phyloP scores from a whole-genome alignment of 1,140 invertebrate species.

The Amphibalanus amphitrite region DNA sequence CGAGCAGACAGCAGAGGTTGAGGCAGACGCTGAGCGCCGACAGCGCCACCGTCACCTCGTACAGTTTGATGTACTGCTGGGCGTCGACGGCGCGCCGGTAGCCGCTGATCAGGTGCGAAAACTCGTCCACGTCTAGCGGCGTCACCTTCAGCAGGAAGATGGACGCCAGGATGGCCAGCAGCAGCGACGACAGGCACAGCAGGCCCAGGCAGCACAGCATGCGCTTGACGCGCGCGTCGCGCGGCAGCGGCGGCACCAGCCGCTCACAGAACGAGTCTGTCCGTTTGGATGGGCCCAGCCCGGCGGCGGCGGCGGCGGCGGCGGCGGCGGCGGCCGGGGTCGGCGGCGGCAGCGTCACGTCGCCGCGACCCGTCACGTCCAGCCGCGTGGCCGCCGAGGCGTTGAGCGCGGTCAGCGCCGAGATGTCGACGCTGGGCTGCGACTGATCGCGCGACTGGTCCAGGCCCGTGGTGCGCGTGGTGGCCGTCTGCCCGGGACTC shows the following conservation, averaged over 20 bases:
- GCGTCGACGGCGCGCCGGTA: constrained; percentile 26
- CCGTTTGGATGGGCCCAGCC: constrained; percentile 14
- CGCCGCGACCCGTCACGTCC: constrained; percentile 10
- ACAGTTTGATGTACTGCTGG: constrained; percentile 28
- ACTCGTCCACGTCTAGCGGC: constrained; percentile 71
- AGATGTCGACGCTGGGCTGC: constrained; percentile 18
- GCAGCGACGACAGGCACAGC: constrained; percentile 61
- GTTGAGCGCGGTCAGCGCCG: constrained; percentile 16
- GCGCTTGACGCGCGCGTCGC: constrained; percentile 33
- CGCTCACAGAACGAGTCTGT: constrained; percentile 11
- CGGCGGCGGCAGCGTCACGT: constrained; percentile 4
- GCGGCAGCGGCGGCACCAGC: constrained; percentile 2
- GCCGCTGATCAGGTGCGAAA: constrained; percentile 65
- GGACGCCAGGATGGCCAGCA: constrained; percentile 60
- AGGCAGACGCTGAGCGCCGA: constrained; percentile 70
- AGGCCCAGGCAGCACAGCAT: constrained; percentile 67
- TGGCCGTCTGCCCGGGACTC: constrained; percentile 14
- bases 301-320: constrained; percentile 11
- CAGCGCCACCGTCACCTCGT: constrained; percentile 73
- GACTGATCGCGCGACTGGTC: constrained; percentile 19
- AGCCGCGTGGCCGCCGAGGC: background rate
- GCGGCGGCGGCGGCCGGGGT: constrained; percentile 10
- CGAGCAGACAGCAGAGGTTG: constrained; percentile 74
- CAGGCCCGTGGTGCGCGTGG: constrained; percentile 17
- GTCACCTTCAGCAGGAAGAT: constrained; percentile 72